Percentiles rank a stretch among this genome's conserved stretches.
phyloP scores from a whole-genome alignment of 2,113 vertebrate species.

The Pangasianodon gigas region DNA sequence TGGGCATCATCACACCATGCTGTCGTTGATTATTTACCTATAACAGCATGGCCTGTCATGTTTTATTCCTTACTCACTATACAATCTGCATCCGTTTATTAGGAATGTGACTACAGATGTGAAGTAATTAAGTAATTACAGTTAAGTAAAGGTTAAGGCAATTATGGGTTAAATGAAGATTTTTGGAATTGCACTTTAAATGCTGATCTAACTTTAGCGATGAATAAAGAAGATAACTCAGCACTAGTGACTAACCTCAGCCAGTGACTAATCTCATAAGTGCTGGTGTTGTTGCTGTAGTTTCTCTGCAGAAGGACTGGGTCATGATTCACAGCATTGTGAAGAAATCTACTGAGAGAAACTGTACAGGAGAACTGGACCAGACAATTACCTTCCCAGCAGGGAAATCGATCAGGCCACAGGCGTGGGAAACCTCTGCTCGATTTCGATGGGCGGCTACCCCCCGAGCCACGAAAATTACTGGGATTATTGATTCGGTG shows the following conservation, averaged over 20 bases:
- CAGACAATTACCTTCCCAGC: constrained; percentile 49
- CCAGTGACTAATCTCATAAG: constrained; percentile 32
- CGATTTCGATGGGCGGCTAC: constrained; percentile 45
- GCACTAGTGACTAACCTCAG: constrained; percentile 32
- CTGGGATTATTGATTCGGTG: constrained; percentile 57
- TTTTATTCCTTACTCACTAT: background rate
- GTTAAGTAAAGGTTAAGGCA: background rate
- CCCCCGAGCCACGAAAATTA: constrained; percentile 50
- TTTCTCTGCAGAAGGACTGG: constrained; percentile 28
- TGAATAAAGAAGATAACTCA: background rate
- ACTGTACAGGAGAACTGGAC: constrained; percentile 37
- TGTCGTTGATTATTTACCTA: background rate
- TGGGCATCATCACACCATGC: background rate
- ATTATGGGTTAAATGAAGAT: background rate
- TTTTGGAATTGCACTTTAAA: background rate
- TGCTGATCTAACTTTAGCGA: background rate
- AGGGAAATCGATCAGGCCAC: constrained; percentile 52
- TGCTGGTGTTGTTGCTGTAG: constrained; percentile 21
- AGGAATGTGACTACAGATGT: background rate
- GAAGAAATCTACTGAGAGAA: constrained; percentile 30
- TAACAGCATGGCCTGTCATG: background rate
- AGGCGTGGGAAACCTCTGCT: constrained; percentile 59
- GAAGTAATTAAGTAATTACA: constrained; percentile 6
- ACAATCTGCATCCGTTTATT: background rate
- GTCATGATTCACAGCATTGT: constrained; percentile 16